Evolutionary conservation across 2,113 vertebrate genomes (phyloP), one percentile per base, ranked within the genome.

Genomic region (Indicator indicator): DNA sequence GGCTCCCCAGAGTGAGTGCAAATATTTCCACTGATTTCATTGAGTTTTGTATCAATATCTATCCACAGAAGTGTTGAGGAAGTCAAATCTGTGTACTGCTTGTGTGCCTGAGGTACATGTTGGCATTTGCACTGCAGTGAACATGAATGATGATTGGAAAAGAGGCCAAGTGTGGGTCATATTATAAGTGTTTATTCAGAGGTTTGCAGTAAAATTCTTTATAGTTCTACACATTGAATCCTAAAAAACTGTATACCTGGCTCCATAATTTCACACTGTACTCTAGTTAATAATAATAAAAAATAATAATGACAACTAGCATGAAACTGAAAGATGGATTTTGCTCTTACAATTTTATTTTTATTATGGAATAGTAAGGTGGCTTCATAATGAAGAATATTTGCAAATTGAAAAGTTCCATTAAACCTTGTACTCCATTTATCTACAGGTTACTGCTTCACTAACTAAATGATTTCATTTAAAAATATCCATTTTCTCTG

Each of bases 401-500:
- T 68, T 84, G 16, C 10, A 73, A 73, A 91, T 10, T 69, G 38
- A 68, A 70, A 92, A 88, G 58, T 60, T 60, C 16, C 2, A 0
- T 50, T 32, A 16, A 58, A 33, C 15, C 60, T 93, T 72, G 7
- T 33, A 70, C 5, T 5, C 23, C 6, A 38, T 86, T 92, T 86
- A 88, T 79, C 68, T 82, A 76, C 50, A 94, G 58, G 69, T 73
- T 92, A 74, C 48, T 64, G 30, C 48, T 96, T 70, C 88, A 71
- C 63, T 91, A 95, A 93, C 94, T 70, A 94, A 91, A 92, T 80
- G 0, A 68, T 94, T 91, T 84, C 7, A 42, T 93, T 88, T 86
- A 24, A 89, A 95, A 95, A 90, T 82, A 95, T 16, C 82, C 4
- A 8, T 91, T 93, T 94, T 83, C 52, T 92, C 62, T 3, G 2